Conservation (phyloP, 2,888 invertebrate genomes). For the Idaea straminata region DNA sequence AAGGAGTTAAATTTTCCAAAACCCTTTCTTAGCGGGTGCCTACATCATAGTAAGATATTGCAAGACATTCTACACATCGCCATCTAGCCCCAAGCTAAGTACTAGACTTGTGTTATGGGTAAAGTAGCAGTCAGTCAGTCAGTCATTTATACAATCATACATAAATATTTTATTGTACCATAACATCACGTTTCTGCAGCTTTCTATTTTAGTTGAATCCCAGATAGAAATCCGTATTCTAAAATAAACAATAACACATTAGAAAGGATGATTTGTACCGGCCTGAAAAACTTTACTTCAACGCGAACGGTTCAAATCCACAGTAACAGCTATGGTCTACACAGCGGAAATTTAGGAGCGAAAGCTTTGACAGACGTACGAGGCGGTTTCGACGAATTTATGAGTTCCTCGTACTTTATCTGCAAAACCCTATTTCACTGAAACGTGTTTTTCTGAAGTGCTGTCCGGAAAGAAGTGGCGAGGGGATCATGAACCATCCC, state of each 20-base stretch:
- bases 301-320: slow-evolving; percentile 17
- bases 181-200: background rate
- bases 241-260: slow-evolving; percentile 1
- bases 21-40: too few species aligned
- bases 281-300: slow-evolving; percentile 8
- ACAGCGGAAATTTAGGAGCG: slow-evolving; percentile 29
- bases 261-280: background rate
- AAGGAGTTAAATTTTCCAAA: too few species aligned
- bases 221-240: background rate
- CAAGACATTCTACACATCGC: too few species aligned
- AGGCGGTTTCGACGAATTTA: slow-evolving; percentile 30
- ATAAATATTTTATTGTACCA: too few species aligned
- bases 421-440: slow-evolving; percentile 26
- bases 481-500: slow-evolving; percentile 16
- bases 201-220: background rate
- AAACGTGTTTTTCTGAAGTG: slow-evolving; percentile 29
- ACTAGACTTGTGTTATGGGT: too few species aligned
- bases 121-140: too few species aligned
- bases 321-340: slow-evolving; percentile 16
- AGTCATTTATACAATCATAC: too few species aligned
- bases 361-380: slow-evolving; percentile 32
- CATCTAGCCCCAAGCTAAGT: too few species aligned
- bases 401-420: slow-evolving; percentile 30
- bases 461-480: slow-evolving; percentile 20
- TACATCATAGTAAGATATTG: too few species aligned